Conservation (phyloP, 2,888 invertebrate species). For the Esperia sulphurella region DNA sequence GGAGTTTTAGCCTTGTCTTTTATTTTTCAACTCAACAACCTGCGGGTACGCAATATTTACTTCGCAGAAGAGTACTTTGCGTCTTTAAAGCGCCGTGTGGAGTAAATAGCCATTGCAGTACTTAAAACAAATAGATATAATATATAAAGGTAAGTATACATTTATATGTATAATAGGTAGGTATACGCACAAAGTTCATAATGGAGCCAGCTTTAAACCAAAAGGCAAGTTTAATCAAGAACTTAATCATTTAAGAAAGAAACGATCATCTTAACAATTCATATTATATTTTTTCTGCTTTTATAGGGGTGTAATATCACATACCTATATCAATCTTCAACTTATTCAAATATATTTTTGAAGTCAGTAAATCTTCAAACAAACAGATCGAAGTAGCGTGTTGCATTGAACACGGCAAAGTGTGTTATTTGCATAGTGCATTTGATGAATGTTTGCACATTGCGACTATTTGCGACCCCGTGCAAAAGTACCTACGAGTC, state of each 20-base stretch:
- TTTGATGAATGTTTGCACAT: slow-evolving; percentile 38
- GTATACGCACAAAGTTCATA: too few relatives aligned
- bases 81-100: too few relatives aligned
- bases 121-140: background rate
- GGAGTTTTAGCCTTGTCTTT: slow-evolving; percentile 47
- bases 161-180: too few relatives aligned
- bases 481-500: slow-evolving; percentile 5
- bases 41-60: slow-evolving; percentile 27
- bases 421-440: slow-evolving; percentile 32
- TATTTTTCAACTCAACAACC: slow-evolving; percentile 46
- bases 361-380: background rate
- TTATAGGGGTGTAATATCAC: too few relatives aligned
- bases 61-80: background rate
- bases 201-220: too few relatives aligned
- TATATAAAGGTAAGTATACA: too few relatives aligned
- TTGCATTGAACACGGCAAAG: slow-evolving; percentile 3
- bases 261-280: too few relatives aligned
- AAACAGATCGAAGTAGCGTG: background rate
- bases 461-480: slow-evolving; percentile 25
- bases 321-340: too few relatives aligned
- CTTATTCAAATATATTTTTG: too few relatives aligned
- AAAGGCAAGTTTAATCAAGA: too few relatives aligned
- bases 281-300: too few relatives aligned
- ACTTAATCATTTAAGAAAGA: too few relatives aligned
- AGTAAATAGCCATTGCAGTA: background rate